Evolutionary conservation across 2,113 vertebrate genomes (phyloP).

Genomic region (Engystomops pustulosus): DNA sequence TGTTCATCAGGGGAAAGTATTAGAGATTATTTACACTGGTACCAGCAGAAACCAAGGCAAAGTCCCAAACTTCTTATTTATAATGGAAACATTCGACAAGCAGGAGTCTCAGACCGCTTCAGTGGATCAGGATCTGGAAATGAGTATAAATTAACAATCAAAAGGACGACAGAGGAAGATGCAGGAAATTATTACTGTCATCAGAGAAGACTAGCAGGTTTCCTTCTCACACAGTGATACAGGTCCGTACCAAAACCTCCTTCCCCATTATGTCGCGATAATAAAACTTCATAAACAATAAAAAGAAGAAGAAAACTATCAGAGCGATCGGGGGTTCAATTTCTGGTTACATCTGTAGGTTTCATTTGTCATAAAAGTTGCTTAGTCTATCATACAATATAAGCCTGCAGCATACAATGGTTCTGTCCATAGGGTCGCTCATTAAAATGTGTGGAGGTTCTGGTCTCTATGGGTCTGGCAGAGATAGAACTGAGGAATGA

Average conservation of each 20-base stretch:
- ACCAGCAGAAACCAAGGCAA: background rate
- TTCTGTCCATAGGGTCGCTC: too few relatives aligned
- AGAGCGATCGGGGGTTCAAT: background rate
- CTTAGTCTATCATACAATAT: too few relatives aligned
- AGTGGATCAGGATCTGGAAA: background rate
- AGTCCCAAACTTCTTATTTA: background rate
- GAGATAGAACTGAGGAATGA: too few relatives aligned
- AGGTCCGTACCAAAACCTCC: slow-evolving; percentile 2
- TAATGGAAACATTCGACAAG: background rate
- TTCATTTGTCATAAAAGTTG: too few relatives aligned
- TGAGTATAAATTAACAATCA: background rate
- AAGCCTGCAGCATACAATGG: too few relatives aligned
- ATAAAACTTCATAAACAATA: background rate
- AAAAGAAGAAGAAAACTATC: background rate
- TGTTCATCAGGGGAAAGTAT: too few relatives aligned
- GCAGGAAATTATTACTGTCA: background rate
- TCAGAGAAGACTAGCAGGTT: background rate
- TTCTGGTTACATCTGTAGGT: too few relatives aligned
- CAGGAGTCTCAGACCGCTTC: background rate
- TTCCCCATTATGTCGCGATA: background rate
- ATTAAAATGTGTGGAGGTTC: too few relatives aligned
- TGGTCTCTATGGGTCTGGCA: too few relatives aligned
- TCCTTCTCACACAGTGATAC: background rate
- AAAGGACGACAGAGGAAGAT: background rate
- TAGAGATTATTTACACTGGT: background rate